Percentiles rank a stretch among this genome's conserved stretches.
These are phyloP conservation scores for Pseudomyrmex flavicornis DNA, from an alignment of 1,140 invertebrate species.

Conservation along the genomic window DNA sequence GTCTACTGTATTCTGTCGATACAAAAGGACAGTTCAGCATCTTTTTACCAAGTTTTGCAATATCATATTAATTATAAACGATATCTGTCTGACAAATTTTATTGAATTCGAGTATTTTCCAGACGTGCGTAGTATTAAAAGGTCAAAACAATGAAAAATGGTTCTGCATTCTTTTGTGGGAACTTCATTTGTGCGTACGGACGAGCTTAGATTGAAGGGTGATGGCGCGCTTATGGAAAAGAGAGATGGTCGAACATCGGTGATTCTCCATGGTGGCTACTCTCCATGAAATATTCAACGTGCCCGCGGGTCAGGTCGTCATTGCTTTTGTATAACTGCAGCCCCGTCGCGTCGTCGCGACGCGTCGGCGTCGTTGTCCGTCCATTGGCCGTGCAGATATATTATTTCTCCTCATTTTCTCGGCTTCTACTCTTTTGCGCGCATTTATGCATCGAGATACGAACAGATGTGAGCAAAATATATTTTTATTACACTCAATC, in stretches of 20 bases:
- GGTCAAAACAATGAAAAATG: neutral
- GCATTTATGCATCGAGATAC: constrained; percentile 9
- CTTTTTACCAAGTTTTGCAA: too few species aligned
- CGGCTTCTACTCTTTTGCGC: neutral
- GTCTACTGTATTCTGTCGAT: too few species aligned
- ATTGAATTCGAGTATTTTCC: too few species aligned
- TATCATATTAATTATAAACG: too few species aligned
- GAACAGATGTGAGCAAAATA: neutral
- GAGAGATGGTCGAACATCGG: constrained; percentile 36
- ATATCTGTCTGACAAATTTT: too few species aligned
- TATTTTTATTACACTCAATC: neutral
- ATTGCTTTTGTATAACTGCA: constrained; percentile 67
- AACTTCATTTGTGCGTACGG: neutral
- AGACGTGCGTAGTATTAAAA: neutral
- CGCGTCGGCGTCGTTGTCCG: constrained; percentile 64
- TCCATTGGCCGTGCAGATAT: constrained; percentile 71
- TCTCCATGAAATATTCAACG: constrained; percentile 81
- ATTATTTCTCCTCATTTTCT: constrained; percentile 77
- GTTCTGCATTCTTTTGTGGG: neutral
- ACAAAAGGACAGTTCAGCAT: too few species aligned
- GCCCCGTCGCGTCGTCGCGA: constrained; percentile 30
- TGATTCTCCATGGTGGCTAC: constrained; percentile 75
- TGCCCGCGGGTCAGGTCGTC: constrained; percentile 73
- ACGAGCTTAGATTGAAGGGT: constrained; percentile 22
- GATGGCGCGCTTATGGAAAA: constrained; percentile 2